Conservation (phyloP, 2,888 invertebrate genomes). For the Cremastinae sp. region DNA sequence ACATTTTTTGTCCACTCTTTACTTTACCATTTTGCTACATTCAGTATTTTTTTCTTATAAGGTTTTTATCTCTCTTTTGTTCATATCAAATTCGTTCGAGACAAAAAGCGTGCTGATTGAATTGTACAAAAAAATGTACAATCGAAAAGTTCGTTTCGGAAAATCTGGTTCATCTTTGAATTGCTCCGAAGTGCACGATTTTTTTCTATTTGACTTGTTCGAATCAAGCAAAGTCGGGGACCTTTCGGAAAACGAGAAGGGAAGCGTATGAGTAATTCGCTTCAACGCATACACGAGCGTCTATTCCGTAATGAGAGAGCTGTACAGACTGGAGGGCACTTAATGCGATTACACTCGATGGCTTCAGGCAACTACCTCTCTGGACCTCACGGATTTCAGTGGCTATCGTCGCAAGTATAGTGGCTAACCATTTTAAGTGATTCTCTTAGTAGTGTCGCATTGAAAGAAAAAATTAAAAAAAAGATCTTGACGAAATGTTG, state of each 20-base stretch:
- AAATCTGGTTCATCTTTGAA: not conserved
- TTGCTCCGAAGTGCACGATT: not conserved
- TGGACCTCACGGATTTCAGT: conserved; percentile 75
- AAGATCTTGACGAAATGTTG: not conserved
- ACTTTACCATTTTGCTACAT: too few relatives aligned
- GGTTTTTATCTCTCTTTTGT: too few relatives aligned
- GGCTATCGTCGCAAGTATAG: conserved; percentile 69
- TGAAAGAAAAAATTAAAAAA: not conserved
- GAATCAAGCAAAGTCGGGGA: not conserved
- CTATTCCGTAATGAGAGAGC: conserved; percentile 71
- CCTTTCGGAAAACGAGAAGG: not conserved
- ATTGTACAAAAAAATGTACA: too few relatives aligned
- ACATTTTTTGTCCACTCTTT: too few relatives aligned
- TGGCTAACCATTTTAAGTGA: conserved; percentile 71
- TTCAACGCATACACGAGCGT: conserved; percentile 60
- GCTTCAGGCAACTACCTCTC: conserved; percentile 77
- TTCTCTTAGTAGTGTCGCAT: conserved; percentile 23
- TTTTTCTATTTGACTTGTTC: not conserved
- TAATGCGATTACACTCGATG: conserved; percentile 79
- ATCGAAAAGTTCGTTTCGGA: not conserved
- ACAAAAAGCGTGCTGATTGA: too few relatives aligned
- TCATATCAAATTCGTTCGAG: too few relatives aligned
- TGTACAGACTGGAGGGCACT: conserved; percentile 69
- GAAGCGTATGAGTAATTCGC: conserved; percentile 32
- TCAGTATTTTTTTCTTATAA: too few relatives aligned